Conservation (phyloP, 2,888 invertebrate species). For the Archaeoteleia sp. region DNA sequence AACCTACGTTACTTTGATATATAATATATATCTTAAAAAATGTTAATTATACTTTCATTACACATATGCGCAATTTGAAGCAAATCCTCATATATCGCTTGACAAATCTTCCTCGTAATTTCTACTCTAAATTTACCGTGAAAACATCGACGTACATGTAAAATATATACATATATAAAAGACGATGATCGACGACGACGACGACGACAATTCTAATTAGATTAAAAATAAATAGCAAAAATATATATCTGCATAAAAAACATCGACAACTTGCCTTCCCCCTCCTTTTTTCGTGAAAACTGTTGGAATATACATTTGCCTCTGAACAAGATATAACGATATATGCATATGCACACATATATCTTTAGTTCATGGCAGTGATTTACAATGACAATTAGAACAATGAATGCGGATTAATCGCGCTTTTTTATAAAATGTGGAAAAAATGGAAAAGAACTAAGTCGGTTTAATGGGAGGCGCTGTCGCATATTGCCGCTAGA, state of each 20-base stretch:
- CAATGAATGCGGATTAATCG: conserved; percentile 9
- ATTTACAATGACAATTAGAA: conserved; percentile 26
- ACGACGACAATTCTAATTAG: conserved; percentile 41
- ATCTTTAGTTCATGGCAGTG: conserved; percentile 37
- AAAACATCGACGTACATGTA: conserved; percentile 53
- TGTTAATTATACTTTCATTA: conserved; percentile 10
- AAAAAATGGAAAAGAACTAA: conserved; percentile 41
- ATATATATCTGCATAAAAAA: conserved; percentile 55
- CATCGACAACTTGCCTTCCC: conserved; percentile 50
- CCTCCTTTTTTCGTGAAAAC: conserved; percentile 53
- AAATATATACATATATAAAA: conserved; percentile 55
- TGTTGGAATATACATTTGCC: conserved; percentile 55
- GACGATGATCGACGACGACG: conserved; percentile 53
- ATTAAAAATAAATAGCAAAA: conserved; percentile 55
- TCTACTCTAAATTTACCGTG: conserved; percentile 44
- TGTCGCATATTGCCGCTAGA: conserved; percentile 28
- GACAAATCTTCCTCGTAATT: conserved; percentile 40
- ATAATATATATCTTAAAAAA: too few relatives aligned
- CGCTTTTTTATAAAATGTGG: conserved; percentile 34
- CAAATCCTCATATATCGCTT: conserved; percentile 50
- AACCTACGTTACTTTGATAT: too few relatives aligned
- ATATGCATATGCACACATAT: conserved; percentile 30
- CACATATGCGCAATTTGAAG: conserved; percentile 31
- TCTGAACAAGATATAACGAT: conserved; percentile 52
- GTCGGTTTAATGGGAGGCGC: conserved; percentile 40